A percentile compares a stretch with the other conserved stretches of the same genome.
phyloP scores from a whole-genome alignment of 2,113 vertebrate species.

The Brienomyrus longianalis region DNA sequence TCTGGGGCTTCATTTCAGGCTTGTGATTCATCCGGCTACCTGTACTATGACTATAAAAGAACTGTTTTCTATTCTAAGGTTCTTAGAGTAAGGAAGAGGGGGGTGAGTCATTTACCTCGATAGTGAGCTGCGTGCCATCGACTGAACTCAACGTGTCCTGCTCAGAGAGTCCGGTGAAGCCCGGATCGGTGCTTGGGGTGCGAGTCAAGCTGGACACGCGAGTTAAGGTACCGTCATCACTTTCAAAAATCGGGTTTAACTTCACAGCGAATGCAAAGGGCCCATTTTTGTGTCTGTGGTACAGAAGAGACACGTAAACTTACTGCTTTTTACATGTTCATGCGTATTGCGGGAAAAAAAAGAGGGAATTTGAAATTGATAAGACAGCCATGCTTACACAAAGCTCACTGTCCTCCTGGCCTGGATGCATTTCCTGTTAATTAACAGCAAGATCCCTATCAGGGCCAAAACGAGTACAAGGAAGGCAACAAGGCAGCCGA shows the following conservation, averaged over 20 bases:
- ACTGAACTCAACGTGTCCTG: conserved; percentile 53
- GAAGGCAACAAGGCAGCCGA: conserved; percentile 58
- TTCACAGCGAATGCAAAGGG: conserved; percentile 64
- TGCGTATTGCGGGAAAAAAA: background rate
- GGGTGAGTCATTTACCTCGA: conserved; percentile 55
- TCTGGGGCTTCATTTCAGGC: background rate
- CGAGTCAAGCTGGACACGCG: conserved; percentile 54
- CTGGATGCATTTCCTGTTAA: conserved; percentile 66
- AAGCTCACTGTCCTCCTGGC: conserved; percentile 62
- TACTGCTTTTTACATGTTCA: conserved; percentile 30
- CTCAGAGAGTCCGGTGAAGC: conserved; percentile 54
- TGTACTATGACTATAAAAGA: background rate
- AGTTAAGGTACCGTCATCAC: conserved; percentile 60
- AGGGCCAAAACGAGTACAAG: conserved; percentile 62
- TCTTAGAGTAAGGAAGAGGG: background rate
- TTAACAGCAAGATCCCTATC: conserved; percentile 62
- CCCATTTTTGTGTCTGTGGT: conserved; percentile 60
- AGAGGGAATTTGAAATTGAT: conserved; percentile 16
- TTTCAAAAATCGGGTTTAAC: conserved; percentile 71
- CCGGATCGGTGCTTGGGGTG: conserved; percentile 56
- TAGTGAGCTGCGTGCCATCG: conserved; percentile 58
- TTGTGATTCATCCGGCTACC: background rate
- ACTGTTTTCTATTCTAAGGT: background rate
- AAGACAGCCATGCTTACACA: conserved; percentile 61
- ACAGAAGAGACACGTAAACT: conserved; percentile 50